Base-by-base conservation (phyloP, 2,113 vertebrate genomes). In the Rhipidura dahli region DNA sequence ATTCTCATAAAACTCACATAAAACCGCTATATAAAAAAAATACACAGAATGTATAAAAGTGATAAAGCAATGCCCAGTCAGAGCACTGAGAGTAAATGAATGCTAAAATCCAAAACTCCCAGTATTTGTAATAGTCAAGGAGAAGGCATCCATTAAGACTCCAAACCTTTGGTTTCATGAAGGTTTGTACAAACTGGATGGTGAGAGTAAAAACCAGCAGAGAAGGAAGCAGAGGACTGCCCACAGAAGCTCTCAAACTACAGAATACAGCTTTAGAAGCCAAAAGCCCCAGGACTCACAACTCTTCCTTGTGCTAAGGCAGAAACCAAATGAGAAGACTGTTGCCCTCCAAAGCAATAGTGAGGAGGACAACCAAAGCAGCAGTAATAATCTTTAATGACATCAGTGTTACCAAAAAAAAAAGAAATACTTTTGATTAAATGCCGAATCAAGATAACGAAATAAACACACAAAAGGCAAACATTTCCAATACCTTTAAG, bases 271-370 rank as follows among this genome's bases (percentile, higher is more conserved):
- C 28, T 75, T 65, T 26, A 42, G 35, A 60, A 86, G 9, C 14
- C 20, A 63, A 79, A 83, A 84, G 20, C 11, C 21, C 1, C 16
- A 12, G 2, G 64, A 82, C 14, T 75, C 69, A 44, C 0, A 0
- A 35, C 13, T 59, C 24, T 45, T 17, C 31, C 42, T 50, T 50
- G 26, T 3, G 3, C 64, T 81, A 70, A 31, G n/a, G 31, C 37
- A 90, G 51, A 57, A 91, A 18, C 22, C 10, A 3, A 61, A 65
- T 37, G 16, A 87, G 16, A 42, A 85, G 51, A 72, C 1, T 61
- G 17, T 11, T 75, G 22, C 33, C 53, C 42, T 61, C n/a, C 69
- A 33, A 83, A 78, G 31, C 39, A 60, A 66, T 2, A 83, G 65
- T 21, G 20, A 90, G 13, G 4, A 64, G 15, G 9, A 81, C 31